Evolutionary conservation across 2,113 vertebrate genomes (phyloP).

Genomic region (Perccottus glenii): DNA sequence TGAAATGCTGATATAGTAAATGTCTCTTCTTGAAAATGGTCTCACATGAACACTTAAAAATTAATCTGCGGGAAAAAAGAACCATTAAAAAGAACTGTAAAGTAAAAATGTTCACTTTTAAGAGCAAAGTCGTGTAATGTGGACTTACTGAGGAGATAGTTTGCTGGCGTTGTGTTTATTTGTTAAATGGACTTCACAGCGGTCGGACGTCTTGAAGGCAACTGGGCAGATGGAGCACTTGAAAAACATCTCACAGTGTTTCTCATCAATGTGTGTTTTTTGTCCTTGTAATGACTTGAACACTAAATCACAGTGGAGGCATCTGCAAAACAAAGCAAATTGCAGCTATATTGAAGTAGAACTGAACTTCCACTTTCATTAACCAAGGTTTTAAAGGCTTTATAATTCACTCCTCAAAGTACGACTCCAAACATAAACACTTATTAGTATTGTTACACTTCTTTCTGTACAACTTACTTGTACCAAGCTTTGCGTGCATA

Average conservation of each 20-base stretch:
- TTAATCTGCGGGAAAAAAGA: conserved; percentile 80
- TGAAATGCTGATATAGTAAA: conserved; percentile 91
- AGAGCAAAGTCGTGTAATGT: background rate
- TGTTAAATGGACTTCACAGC: conserved; percentile 84
- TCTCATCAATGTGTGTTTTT: conserved; percentile 91
- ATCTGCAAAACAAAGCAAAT: conserved; percentile 75
- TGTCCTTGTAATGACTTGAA: conserved; percentile 88
- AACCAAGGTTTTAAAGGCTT: no score
- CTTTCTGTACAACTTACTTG: conserved; percentile 80
- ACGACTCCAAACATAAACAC: background rate
- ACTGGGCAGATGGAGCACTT: conserved; percentile 93
- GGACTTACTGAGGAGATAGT: conserved; percentile 86
- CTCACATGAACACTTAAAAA: conserved; percentile 96
- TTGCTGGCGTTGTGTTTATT: conserved; percentile 82
- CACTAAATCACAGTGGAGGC: conserved; percentile 92
- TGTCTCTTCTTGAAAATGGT: conserved; percentile 93
- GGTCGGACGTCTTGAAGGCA: conserved; percentile 90
- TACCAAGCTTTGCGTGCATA: conserved; percentile 92
- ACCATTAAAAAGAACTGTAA: background rate
- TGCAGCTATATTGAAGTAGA: no score
- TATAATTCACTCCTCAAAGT: no score
- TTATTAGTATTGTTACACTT: background rate
- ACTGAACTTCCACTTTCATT: no score
- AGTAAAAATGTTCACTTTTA: background rate
- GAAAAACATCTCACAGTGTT: conserved; percentile 92